These are phyloP conservation scores for Hirundo rustica DNA, from an alignment of 2,797 vertebrate genomes.

Conservation along the genomic window DNA sequence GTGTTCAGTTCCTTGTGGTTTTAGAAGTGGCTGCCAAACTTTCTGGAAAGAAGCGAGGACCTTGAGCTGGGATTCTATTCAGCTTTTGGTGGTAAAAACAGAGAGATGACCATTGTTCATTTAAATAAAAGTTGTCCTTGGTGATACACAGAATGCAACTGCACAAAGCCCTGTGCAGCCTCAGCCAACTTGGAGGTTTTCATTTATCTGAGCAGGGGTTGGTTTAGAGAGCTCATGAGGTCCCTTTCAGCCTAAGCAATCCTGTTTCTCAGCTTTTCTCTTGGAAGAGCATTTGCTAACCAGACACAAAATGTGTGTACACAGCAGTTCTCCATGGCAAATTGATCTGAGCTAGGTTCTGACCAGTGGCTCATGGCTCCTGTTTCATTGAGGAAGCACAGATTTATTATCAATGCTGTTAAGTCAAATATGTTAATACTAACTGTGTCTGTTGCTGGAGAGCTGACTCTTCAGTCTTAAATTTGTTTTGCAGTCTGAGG, in stretches of 20 bases:
- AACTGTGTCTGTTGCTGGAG: background rate
- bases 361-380: background rate
- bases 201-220: background rate
- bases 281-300: background rate
- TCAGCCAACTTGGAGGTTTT: background rate
- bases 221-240: background rate
- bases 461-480: background rate
- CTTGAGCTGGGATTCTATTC: background rate
- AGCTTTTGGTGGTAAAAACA: background rate
- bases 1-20: background rate
- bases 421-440: background rate
- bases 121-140: slow-evolving; percentile 44
- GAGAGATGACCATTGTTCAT: background rate
- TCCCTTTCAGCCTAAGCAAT: background rate
- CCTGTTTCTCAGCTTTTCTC: background rate
- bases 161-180: background rate
- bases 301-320: background rate
- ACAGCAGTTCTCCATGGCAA: background rate
- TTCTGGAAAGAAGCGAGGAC: background rate
- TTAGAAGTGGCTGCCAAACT: background rate
- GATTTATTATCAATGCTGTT: background rate
- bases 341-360: background rate
- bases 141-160: background rate
- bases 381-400: background rate
- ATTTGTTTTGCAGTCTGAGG: background rate